These are phyloP conservation scores for Sturnus vulgaris DNA, from an alignment of 2,113 vertebrate genomes.

Conservation along the genomic window DNA sequence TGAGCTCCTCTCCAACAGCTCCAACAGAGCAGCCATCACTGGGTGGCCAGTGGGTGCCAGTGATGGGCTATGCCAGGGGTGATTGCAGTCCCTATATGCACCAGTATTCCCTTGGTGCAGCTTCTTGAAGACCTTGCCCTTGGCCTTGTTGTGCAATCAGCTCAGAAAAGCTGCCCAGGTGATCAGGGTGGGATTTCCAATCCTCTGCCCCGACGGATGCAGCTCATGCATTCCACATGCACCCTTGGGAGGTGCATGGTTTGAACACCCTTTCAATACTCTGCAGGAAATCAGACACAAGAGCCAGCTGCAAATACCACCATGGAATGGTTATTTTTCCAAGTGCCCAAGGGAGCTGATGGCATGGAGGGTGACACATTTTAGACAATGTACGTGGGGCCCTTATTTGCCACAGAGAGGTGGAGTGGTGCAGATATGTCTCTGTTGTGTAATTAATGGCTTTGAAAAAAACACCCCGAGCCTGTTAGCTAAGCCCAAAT, in stretches of 20 bases:
- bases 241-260: not conserved
- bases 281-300: not conserved
- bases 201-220: not conserved
- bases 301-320: not conserved
- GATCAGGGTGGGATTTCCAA: not conserved
- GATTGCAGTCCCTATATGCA: not conserved
- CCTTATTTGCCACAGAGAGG: not conserved
- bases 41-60: rapidly evolving
- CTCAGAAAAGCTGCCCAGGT: not conserved
- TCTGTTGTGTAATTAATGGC: slow-evolving; percentile 66
- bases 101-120: not conserved
- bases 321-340: not conserved
- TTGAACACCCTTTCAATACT: not conserved
- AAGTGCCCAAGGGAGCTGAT: not conserved
- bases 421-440: slow-evolving; percentile 42
- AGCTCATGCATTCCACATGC: not conserved
- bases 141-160: rapidly evolving
- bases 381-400: not conserved
- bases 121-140: not conserved
- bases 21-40: not conserved
- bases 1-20: not conserved
- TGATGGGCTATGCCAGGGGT: rapidly evolving
- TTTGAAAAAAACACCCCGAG: not conserved
- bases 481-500: slow-evolving; percentile 64
- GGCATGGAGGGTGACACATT: not conserved